Evolutionary conservation across 2,113 vertebrate species (phyloP).

Genomic region (Clupea harengus): DNA sequence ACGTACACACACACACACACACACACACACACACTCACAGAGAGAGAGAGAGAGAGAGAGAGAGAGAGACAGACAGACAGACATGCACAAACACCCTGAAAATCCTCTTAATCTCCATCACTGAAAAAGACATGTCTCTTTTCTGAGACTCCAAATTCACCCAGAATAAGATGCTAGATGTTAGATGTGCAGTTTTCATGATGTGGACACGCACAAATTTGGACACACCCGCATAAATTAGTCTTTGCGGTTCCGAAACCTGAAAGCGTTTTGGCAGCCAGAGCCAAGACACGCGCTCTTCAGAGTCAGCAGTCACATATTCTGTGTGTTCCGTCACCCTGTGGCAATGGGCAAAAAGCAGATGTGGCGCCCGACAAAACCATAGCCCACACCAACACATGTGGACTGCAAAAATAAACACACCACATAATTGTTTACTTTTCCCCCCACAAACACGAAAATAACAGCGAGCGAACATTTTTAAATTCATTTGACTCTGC

Average conservation of each 20-base stretch:
- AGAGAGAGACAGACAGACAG: constrained; percentile 22
- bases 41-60: neutral
- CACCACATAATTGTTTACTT: constrained; percentile 40
- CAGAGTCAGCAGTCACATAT: constrained; percentile 21
- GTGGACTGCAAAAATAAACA: constrained; percentile 60
- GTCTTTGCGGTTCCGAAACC: neutral
- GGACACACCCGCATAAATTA: neutral
- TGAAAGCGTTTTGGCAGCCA: neutral
- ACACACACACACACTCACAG: neutral
- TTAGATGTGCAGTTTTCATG: neutral
- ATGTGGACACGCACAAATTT: neutral
- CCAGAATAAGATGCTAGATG: neutral
- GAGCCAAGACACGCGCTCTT: neutral
- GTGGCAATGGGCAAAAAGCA: constrained; percentile 9
- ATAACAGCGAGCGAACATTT: constrained; percentile 49
- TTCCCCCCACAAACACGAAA: constrained; percentile 42
- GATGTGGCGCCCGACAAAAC: constrained; percentile 45
- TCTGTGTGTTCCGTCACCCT: constrained; percentile 14
- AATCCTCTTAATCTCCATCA: constrained; percentile 67
- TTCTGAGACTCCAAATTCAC: neutral
- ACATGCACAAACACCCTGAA: constrained; percentile 37
- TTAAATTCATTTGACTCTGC: constrained; percentile 28
- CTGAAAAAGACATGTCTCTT: constrained; percentile 52
- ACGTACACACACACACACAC: neutral
- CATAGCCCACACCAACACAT: constrained; percentile 47